Base-by-base conservation (phyloP, 2,797 vertebrate genomes). In the Ctenochaetus hawaiiensis region DNA sequence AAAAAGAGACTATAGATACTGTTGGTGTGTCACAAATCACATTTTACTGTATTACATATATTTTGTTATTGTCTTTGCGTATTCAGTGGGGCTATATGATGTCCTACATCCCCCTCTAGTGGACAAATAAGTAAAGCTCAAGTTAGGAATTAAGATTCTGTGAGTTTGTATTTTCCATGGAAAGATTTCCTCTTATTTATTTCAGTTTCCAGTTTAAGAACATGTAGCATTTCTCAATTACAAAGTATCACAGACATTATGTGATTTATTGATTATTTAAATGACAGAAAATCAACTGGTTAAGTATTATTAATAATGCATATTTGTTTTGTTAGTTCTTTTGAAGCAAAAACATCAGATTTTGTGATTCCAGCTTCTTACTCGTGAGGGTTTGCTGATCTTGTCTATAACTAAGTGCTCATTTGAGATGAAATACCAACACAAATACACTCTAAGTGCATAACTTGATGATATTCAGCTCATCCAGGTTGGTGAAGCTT, bases 31-130 rank as follows among this genome's bases (percentile, higher is more conserved):
- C 60, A 67, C 13, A 64, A 39, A 67, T 48, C 11, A 52, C 51
- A 61, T 57, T 47, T 43, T 71, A 34, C 23, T 45, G 43, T 34
- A 59, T 61, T 51, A 57, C 64, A n/a, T 17, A 47, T 13, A n/a
- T 30, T 48, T 34, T 60, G 44, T 51, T 34, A 37, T 7, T 39
- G 56, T n/a, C 22, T 12, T 30, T 30, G 26, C 26, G 3, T 34
- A 4, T 41, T 18, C 39, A 51, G 12, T 30, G 23, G 17, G 9
- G 23, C 13, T 30, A 7, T 59, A 17, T 49, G 37, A 5, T 18
- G 10, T 56, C 75, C 30, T 72, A 39, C 30, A 76, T 64, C 80
- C 14, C 84, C 87, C 75, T 77, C 87, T 88, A 54, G 80, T 87
- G 89, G 78, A 17, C n/a, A 4, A 18, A 48, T 51, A 41, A 12